Conservation (phyloP, 2,797 vertebrate species). For the Gallinago stenura region DNA sequence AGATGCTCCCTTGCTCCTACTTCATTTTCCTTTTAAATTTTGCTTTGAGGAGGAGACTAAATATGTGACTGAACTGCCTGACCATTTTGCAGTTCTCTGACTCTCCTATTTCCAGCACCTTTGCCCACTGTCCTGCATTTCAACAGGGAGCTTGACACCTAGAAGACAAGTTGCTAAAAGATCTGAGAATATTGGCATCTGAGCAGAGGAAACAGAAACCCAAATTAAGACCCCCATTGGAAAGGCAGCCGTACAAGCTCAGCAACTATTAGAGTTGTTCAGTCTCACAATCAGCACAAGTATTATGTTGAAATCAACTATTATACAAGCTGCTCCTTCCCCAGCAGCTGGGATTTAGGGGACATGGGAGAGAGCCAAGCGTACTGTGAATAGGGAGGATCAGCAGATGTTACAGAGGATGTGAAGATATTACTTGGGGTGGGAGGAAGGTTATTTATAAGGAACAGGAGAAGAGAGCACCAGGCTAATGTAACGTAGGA, state of each 20-base stretch:
- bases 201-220: background rate
- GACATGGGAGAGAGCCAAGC: slow-evolving; percentile 51
- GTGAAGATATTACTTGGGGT: background rate
- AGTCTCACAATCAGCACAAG: slow-evolving; percentile 30
- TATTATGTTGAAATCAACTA: slow-evolving; percentile 53
- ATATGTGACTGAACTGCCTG: background rate
- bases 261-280: slow-evolving; percentile 11
- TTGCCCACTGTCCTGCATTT: background rate
- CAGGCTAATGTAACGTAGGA: background rate
- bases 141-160: background rate
- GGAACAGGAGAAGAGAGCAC: background rate
- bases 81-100: background rate
- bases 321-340: slow-evolving; percentile 41
- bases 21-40: background rate
- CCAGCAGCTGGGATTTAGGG: slow-evolving; percentile 57
- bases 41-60: background rate
- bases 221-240: background rate
- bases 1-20: background rate
- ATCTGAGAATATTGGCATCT: background rate
- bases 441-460: slow-evolving; percentile 23
- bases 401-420: slow-evolving; percentile 49
- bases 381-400: slow-evolving; percentile 10
- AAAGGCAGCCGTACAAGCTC: background rate
- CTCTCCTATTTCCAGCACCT: background rate
- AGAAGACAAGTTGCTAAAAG: background rate